These are phyloP conservation scores for Halcyon leucocephala DNA, from an alignment of 2,797 vertebrate species.

Conservation along the genomic window DNA sequence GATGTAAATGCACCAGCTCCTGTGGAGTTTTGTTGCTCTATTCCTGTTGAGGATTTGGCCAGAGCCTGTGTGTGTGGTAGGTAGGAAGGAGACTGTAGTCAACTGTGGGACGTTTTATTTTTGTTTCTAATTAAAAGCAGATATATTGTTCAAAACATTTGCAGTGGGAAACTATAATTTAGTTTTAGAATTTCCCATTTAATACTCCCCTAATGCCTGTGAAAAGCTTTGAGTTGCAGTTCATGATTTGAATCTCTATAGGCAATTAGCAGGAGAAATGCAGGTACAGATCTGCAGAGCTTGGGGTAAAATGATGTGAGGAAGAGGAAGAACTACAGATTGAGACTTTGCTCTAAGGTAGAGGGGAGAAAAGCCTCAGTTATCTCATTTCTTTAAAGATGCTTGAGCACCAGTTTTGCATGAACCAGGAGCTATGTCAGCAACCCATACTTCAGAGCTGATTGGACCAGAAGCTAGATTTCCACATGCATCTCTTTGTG, in stretches of 20 bases:
- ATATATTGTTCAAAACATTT: slow-evolving; percentile 29
- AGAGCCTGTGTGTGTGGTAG: background rate
- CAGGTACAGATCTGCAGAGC: slow-evolving; percentile 32
- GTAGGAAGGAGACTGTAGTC: background rate
- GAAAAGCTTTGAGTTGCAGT: slow-evolving; percentile 61
- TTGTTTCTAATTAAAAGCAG: slow-evolving; percentile 77
- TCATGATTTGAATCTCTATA: slow-evolving; percentile 61
- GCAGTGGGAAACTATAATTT: slow-evolving; percentile 62
- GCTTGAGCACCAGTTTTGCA: background rate
- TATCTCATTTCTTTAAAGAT: background rate
- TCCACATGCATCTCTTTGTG: rapidly evolving
- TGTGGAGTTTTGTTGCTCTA: background rate
- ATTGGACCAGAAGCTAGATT: background rate
- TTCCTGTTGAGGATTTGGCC: background rate
- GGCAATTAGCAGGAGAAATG: slow-evolving; percentile 52
- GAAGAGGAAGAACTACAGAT: background rate
- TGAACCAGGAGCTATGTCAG: background rate
- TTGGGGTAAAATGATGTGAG: background rate
- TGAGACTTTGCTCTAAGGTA: background rate
- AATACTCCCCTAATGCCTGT: slow-evolving; percentile 71
- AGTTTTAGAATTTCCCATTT: slow-evolving; percentile 69
- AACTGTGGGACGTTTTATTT: slow-evolving; percentile 24
- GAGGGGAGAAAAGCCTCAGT: background rate
- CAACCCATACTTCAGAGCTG: background rate
- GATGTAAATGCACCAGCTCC: background rate